Evolutionary conservation across 92 coral and sea anemone genomes (phyloP).

Genomic region (Parazoanthus swiftii): DNA sequence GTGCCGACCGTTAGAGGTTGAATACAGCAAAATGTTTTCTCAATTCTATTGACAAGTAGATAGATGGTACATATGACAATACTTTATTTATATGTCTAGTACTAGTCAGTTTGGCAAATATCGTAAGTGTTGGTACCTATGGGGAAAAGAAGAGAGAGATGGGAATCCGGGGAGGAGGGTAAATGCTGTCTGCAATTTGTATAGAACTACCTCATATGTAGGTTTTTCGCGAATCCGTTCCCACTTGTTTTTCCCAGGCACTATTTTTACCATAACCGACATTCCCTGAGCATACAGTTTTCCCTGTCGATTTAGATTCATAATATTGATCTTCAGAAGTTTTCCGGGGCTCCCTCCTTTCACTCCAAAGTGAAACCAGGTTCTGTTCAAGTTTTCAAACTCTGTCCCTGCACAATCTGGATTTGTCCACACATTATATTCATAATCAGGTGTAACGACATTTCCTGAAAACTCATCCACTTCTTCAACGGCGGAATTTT

Average conservation of each 20-base stretch:
- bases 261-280: conserved; percentile 85
- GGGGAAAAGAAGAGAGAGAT: no score
- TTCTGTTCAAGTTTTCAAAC: conserved; percentile 85
- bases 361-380: conserved; percentile 97
- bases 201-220: conserved; percentile 72
- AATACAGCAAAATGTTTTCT: no score
- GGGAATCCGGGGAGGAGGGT: no score
- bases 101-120: no score
- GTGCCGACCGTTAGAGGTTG: no score
- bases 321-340: conserved; percentile 74
- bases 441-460: conserved; percentile 71
- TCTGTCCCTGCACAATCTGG: conserved; percentile 95
- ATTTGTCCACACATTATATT: conserved; percentile 92
- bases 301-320: conserved; percentile 97
- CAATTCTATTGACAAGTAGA: no score
- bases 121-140: no score
- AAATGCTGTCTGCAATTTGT: no score
- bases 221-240: conserved; percentile 96
- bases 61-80: no score
- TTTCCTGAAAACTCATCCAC: conserved; percentile 50
- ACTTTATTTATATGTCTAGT: no score
- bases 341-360: conserved; percentile 88
- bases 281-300: conserved; percentile 91
- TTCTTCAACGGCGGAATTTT: conserved; percentile 48
- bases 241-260: conserved; percentile 87